These are phyloP conservation scores for Penaeus vannamei DNA, from an alignment of 1,140 invertebrate genomes.

Conservation along the genomic window DNA sequence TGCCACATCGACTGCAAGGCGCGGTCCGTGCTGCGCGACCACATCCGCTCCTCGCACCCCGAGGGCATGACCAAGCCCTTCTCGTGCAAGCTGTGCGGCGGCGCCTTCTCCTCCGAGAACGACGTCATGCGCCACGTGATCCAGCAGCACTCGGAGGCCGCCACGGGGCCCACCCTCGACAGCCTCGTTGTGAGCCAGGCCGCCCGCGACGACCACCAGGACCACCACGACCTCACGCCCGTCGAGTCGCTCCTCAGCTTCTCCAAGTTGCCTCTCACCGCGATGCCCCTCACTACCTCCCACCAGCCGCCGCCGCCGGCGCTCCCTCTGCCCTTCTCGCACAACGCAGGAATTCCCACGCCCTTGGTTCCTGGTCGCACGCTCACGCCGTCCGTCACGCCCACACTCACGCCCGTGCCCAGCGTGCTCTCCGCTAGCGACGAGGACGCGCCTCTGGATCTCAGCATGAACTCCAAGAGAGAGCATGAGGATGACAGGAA, in stretches of 20 bases:
- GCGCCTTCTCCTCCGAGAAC: constrained; percentile 61
- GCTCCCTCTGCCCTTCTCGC: constrained; percentile 39
- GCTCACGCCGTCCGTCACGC: constrained; percentile 37
- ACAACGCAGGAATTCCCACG: constrained; percentile 13
- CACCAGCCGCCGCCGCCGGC: constrained; percentile 42
- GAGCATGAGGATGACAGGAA: constrained; percentile 35
- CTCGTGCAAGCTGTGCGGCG: constrained; percentile 63
- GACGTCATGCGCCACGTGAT: constrained; percentile 65
- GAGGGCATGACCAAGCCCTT: constrained; percentile 67
- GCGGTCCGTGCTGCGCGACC: constrained; percentile 66
- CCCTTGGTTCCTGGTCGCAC: constrained; percentile 37
- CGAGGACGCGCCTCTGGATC: constrained; percentile 67
- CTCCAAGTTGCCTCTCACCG: constrained; percentile 62
- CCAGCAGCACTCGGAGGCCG: constrained; percentile 63
- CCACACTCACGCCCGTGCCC: constrained; percentile 21
- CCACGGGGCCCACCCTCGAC: constrained; percentile 58
- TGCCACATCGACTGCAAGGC: constrained; percentile 67
- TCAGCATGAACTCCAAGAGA: constrained; percentile 67
- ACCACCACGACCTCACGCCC: constrained; percentile 65
- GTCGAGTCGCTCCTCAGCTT: constrained; percentile 67
- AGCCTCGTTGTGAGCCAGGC: constrained; percentile 48
- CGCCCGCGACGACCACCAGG: constrained; percentile 47
- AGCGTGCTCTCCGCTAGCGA: constrained; percentile 3
- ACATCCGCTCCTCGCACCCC: constrained; percentile 68
- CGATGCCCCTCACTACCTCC: constrained; percentile 48